Evolutionary conservation across 2,113 vertebrate species (phyloP).

Genomic region (Hipposideros armiger): DNA sequence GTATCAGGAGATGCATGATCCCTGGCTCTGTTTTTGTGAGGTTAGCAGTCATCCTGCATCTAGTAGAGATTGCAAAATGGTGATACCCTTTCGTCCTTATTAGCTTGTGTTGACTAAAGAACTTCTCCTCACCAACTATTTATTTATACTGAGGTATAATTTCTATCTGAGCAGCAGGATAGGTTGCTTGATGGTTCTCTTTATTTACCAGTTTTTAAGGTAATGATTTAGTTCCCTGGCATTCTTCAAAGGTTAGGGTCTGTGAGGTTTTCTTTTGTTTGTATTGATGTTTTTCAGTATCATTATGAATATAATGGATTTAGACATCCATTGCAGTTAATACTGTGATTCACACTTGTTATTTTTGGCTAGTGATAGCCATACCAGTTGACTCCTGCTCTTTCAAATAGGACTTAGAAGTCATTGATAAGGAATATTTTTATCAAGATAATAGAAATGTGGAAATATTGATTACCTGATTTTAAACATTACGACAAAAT

Average conservation of each 20-base stretch:
- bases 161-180: not conserved
- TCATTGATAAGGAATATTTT: not conserved
- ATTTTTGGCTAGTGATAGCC: not conserved
- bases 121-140: not conserved
- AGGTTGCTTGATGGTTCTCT: not conserved
- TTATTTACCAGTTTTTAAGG: slow-evolving; percentile 1
- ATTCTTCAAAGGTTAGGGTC: not conserved
- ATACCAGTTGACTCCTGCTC: not conserved
- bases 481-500: not conserved
- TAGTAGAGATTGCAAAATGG: not conserved
- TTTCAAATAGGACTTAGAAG: not conserved
- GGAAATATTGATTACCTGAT: not conserved
- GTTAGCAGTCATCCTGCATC: not conserved
- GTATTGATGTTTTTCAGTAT: not conserved
- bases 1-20: not conserved
- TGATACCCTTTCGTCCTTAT: not conserved
- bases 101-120: not conserved
- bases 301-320: not conserved
- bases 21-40: not conserved
- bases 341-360: not conserved
- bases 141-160: not conserved
- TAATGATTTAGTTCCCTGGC: not conserved
- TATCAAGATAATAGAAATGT: not conserved
- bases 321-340: not conserved
- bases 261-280: not conserved